Evolutionary conservation across 92 coral and sea anemone species (phyloP).

Genomic region (Phymanthus crucifer): DNA sequence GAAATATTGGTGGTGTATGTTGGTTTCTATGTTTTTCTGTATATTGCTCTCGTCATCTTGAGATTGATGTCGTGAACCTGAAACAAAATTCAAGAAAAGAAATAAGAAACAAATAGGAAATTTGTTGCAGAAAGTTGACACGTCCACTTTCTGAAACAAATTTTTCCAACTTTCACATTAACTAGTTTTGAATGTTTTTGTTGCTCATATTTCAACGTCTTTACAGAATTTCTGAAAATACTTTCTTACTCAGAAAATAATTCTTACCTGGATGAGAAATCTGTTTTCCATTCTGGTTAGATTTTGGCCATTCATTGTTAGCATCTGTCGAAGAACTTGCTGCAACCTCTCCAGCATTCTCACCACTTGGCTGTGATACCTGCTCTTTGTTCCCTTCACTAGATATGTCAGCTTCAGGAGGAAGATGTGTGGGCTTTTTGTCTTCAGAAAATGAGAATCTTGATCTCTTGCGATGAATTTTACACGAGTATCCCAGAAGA

Average conservation of each 20-base stretch:
- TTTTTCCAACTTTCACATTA: too few species aligned
- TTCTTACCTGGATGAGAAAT: conserved; percentile 6
- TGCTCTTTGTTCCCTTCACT: conserved; percentile 19
- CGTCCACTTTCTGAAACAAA: too few species aligned
- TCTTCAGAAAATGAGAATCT: conserved; percentile 66
- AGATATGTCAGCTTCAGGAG: not conserved
- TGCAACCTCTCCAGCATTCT: conserved; percentile 3
- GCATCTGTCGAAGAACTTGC: not conserved
- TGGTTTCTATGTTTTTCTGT: conserved; percentile 16
- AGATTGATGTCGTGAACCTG: not conserved
- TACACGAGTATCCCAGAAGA: conserved; percentile 81
- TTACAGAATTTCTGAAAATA: too few species aligned
- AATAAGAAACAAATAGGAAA: too few species aligned
- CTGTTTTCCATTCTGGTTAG: not conserved
- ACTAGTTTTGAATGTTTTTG: too few species aligned
- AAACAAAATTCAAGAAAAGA: not conserved
- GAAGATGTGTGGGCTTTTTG: not conserved
- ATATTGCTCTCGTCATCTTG: conserved; percentile 22
- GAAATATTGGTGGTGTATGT: conserved; percentile 78
- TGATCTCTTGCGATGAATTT: conserved; percentile 75
- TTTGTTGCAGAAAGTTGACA: too few species aligned
- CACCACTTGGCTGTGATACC: conserved; percentile 6
- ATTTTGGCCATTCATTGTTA: not conserved
- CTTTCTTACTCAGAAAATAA: too few species aligned
- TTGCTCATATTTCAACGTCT: too few species aligned